A percentile compares a stretch with the other conserved stretches of the same genome.
These are phyloP conservation scores for Cephus rjabovi DNA, from an alignment of 2,888 invertebrate species.

Conservation along the genomic window DNA sequence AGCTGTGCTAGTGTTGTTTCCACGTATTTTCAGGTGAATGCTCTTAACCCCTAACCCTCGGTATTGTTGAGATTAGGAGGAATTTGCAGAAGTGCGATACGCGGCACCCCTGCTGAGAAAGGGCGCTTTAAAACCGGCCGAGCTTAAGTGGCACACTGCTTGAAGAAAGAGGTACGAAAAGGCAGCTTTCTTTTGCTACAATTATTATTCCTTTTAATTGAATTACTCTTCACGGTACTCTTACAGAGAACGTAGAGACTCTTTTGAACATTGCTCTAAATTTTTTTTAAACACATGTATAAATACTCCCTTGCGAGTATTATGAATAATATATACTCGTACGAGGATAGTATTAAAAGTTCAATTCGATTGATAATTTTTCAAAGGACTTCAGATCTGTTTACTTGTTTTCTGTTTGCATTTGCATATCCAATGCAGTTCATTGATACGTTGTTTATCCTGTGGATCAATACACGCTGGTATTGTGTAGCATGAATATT, in stretches of 20 bases:
- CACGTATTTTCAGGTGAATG: conserved; percentile 7
- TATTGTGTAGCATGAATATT: neutral
- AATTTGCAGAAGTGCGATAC: conserved; percentile 2
- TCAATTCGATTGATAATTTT: neutral
- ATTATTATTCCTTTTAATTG: neutral
- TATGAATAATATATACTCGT: neutral
- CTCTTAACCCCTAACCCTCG: conserved; percentile 1
- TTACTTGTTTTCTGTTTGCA: neutral
- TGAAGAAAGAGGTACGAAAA: neutral
- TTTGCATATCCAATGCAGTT: neutral
- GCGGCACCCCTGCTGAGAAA: neutral
- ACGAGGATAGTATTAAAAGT: neutral
- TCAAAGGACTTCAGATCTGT: neutral
- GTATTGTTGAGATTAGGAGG: conserved; percentile 1
- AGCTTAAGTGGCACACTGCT: neutral
- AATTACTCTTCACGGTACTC: neutral
- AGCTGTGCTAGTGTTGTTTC: neutral
- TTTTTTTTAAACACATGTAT: neutral
- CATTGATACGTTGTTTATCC: neutral
- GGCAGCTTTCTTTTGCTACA: neutral
- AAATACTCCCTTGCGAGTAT: neutral
- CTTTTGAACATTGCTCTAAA: neutral
- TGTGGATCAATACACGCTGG: neutral
- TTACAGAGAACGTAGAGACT: neutral
- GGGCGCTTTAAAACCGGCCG: neutral